Evolutionary conservation across 2,888 invertebrate species (phyloP).

Genomic region (Tanytarsus gracilentus): DNA sequence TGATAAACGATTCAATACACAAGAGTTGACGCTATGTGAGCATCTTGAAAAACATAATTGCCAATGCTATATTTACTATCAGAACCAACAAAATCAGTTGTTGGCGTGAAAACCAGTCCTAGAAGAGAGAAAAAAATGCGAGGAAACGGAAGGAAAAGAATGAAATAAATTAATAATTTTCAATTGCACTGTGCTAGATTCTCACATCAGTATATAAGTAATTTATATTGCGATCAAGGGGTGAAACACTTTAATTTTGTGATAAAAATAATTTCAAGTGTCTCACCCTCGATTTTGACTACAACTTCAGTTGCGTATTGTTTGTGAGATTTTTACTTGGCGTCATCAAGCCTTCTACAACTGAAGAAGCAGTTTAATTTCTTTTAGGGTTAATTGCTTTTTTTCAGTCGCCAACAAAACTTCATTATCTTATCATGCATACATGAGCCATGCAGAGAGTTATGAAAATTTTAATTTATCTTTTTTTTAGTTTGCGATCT

Average conservation of each 20-base stretch:
- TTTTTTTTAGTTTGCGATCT: too few relatives aligned
- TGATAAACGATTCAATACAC: slow-evolving; percentile 5
- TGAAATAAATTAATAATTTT: slow-evolving; percentile 2
- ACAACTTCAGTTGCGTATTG: too few relatives aligned
- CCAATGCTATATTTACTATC: slow-evolving; percentile 88
- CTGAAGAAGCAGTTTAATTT: not conserved
- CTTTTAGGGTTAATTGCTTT: not conserved
- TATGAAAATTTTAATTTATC: not conserved
- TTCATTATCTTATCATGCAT: too few relatives aligned
- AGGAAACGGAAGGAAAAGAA: not conserved
- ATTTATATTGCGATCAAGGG: too few relatives aligned
- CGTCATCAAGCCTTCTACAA: not conserved
- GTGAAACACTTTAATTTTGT: too few relatives aligned
- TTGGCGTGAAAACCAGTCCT: slow-evolving; percentile 96
- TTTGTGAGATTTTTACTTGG: not conserved
- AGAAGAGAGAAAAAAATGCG: slow-evolving; percentile 39
- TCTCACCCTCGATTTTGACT: too few relatives aligned
- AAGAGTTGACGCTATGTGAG: slow-evolving; percentile 69
- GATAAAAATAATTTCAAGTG: too few relatives aligned
- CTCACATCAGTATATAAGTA: not conserved
- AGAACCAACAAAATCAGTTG: slow-evolving; percentile 88
- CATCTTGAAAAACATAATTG: slow-evolving; percentile 91
- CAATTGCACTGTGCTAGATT: not conserved
- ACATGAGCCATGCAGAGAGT: too few relatives aligned
- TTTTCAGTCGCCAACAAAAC: not conserved